These are phyloP conservation scores for Prosopocoilus inquinatus DNA, from an alignment of 2,888 invertebrate species.

Conservation along the genomic window DNA sequence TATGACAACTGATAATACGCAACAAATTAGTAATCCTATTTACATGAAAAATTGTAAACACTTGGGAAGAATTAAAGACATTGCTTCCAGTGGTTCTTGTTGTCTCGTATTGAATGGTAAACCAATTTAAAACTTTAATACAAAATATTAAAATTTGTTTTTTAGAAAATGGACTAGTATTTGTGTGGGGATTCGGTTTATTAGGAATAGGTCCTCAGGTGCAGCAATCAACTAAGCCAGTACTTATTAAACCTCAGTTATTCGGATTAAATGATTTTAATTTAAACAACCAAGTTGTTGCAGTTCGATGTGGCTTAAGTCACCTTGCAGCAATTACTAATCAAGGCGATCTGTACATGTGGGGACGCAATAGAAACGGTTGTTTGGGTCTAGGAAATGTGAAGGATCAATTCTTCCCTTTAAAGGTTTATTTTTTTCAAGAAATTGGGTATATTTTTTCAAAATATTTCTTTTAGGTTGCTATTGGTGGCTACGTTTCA, in stretches of 20 bases:
- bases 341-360: slow-evolving; percentile 81
- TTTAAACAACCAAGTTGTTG: slow-evolving; percentile 62
- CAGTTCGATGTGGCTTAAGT: slow-evolving; percentile 70
- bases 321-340: slow-evolving; percentile 81
- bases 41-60: slow-evolving; percentile 62
- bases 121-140: slow-evolving; percentile 19
- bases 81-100: slow-evolving; percentile 84
- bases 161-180: slow-evolving; percentile 78
- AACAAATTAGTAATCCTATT: slow-evolving; percentile 74
- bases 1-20: slow-evolving; percentile 54
- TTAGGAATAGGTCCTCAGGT: slow-evolving; percentile 85
- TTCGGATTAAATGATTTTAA: slow-evolving; percentile 87
- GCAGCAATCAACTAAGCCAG: slow-evolving; percentile 64
- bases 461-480: slow-evolving; percentile 65
- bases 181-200: slow-evolving; percentile 92
- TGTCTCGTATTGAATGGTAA: slow-evolving; percentile 81
- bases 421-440: slow-evolving; percentile 59
- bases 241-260: slow-evolving; percentile 71
- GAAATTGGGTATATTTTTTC: neutral
- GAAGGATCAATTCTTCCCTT: slow-evolving; percentile 85
- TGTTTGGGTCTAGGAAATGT: slow-evolving; percentile 79
- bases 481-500: slow-evolving; percentile 73
- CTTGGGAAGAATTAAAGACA: slow-evolving; percentile 74
- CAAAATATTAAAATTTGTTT: slow-evolving; percentile 23
- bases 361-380: slow-evolving; percentile 86